These are phyloP conservation scores for Luehdorfia chinensis DNA, from an alignment of 1,140 invertebrate genomes.

Conservation along the genomic window DNA sequence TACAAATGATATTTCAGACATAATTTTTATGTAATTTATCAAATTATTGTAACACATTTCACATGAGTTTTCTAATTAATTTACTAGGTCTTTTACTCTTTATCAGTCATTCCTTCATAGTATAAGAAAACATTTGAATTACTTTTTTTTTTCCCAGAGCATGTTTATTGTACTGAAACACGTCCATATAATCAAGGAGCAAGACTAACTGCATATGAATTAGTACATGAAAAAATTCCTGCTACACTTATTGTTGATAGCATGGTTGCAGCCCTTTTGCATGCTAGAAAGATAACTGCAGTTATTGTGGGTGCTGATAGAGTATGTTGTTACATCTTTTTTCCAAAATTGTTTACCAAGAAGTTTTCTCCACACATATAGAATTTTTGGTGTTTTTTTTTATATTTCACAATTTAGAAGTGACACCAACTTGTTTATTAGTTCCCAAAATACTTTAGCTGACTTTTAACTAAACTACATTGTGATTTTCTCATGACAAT, in stretches of 20 bases:
- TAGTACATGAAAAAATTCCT: constrained; percentile 95
- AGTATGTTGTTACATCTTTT: constrained; percentile 77
- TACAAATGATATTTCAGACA: constrained; percentile 1
- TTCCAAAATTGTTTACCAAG: not conserved
- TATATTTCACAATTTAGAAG: too few relatives aligned
- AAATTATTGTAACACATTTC: too few relatives aligned
- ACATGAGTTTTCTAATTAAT: too few relatives aligned
- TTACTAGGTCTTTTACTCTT: too few relatives aligned
- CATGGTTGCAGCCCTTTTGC: constrained; percentile 95
- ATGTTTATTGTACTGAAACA: constrained; percentile 97
- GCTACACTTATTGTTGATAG: constrained; percentile 96
- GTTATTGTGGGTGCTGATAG: constrained; percentile 94
- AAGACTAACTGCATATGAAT: constrained; percentile 96
- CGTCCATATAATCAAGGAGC: constrained; percentile 98
- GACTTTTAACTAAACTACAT: too few relatives aligned
- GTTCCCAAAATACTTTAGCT: too few relatives aligned
- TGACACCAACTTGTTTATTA: too few relatives aligned
- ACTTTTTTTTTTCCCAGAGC: constrained; percentile 79
- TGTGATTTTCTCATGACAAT: too few relatives aligned
- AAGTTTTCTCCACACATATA: not conserved
- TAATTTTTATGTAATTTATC: not conserved
- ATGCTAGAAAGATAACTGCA: constrained; percentile 84
- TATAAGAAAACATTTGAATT: not conserved
- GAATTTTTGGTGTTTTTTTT: constrained; percentile 1
- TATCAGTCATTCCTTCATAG: too few relatives aligned